Evolutionary conservation across 2,888 invertebrate species (phyloP), one percentile per base, ranked within the genome.

Genomic region (Bedellia somnulentella): DNA sequence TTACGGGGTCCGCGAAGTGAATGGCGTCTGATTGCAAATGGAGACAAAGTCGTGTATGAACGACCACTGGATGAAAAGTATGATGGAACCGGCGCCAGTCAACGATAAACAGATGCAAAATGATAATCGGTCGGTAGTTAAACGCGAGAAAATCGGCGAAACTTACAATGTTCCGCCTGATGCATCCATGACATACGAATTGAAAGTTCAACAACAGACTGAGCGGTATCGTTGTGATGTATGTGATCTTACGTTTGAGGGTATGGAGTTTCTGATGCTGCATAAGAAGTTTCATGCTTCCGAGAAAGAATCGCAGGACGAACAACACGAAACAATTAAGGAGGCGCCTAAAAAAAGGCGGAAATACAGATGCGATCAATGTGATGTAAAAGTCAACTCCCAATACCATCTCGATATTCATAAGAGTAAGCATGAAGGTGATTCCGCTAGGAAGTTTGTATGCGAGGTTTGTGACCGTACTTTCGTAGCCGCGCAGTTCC

Each of bases 31-130:
- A 13, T 25, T 48, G 49, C 52, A 57, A 63, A 71, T 73, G 75
- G 71, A 73, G 55, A 56, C 55, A 35, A 71, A 71, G 44, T 55
- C 68, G 38, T 55, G 58, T 27, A 61, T 63, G 42, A 62, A 62
- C 47, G 68, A 73, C 37, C 73, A 71, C 42, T 75, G 73, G 73
- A 68, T 73, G 63, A 73, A 71, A 51, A 67, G 55, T 57, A 63
- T 73, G 53, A 75, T 75, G 73, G 73, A 75, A 44, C 62, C 71
- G 46, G 16, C 24, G 14, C 21, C 31, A 2, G 55, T 60, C 32
- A 61, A 52, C 38, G 71, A 73, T 49, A 66, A 70, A 53, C 25
- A 30, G 18, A 11, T 18, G 44, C 46, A 36, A 56, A 24, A 56
- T 52, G 62, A 63, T 40, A 44, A 45, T 35, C 52, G 57, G 38